These are phyloP conservation scores for human (Homo sapiens) DNA, from an alignment of 2,113 vertebrate genomes.

Conservation along the genomic window DNA sequence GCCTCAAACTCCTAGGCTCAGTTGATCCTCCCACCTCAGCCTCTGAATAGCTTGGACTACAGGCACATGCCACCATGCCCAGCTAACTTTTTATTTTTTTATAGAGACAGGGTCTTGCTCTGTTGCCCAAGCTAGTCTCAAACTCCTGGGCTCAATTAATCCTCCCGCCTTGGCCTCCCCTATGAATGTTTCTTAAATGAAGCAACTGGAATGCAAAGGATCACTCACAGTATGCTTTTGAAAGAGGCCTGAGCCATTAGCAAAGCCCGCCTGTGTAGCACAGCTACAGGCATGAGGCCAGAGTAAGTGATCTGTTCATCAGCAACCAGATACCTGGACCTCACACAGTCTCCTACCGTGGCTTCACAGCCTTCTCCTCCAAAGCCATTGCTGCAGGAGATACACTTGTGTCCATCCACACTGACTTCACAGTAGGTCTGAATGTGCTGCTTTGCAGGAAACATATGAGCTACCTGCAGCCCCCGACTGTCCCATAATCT, in stretches of 20 bases:
- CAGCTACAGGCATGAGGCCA: neutral
- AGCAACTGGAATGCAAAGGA: neutral
- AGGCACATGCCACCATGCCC: too few species aligned
- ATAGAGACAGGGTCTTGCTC: too few species aligned
- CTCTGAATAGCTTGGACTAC: too few species aligned
- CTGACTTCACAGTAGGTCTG: constrained; percentile 95
- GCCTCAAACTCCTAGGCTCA: too few species aligned
- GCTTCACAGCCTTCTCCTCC: constrained; percentile 93
- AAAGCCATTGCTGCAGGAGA: constrained; percentile 94
- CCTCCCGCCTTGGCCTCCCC: too few species aligned
- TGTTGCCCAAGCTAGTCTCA: too few species aligned
- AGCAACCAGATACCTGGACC: neutral
- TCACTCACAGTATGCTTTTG: neutral
- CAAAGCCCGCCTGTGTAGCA: neutral
- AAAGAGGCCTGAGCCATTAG: neutral
- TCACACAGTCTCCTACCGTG: constrained; percentile 85
- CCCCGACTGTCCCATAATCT: constrained; percentile 96
- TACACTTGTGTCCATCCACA: constrained; percentile 87
- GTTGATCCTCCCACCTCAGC: too few species aligned
- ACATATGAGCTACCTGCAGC: constrained; percentile 92
- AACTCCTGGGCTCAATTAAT: too few species aligned
- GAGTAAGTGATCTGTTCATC: neutral
- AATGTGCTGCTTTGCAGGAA: constrained; percentile 94
- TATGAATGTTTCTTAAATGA: neutral
- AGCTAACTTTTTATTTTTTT: too few species aligned